Evolutionary conservation across 2,888 invertebrate species (phyloP).

Genomic region (Pseudococcus jackbeardsleyi): DNA sequence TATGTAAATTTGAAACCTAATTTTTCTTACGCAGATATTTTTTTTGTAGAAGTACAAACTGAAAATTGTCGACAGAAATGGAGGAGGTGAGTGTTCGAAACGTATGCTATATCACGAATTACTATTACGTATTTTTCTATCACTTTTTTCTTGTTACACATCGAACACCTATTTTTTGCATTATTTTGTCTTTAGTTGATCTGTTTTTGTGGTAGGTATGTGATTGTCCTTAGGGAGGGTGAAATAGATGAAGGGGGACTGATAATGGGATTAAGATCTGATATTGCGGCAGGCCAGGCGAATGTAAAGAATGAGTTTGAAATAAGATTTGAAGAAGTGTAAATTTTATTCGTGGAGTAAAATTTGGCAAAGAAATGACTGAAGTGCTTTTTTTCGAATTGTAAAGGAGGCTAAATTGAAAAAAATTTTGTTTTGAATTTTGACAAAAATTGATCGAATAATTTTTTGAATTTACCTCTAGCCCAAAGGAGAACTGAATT

Average conservation of each 20-base stretch:
- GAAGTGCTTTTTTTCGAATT: too few species aligned
- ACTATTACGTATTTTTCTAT: not conserved
- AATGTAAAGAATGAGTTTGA: too few species aligned
- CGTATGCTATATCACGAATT: conserved; percentile 11
- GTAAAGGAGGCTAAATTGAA: too few species aligned
- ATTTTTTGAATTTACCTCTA: too few species aligned
- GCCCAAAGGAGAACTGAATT: too few species aligned
- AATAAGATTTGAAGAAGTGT: too few species aligned
- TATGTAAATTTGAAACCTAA: not conserved
- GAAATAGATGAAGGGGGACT: not conserved
- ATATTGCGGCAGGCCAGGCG: not conserved
- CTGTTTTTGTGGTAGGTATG: not conserved
- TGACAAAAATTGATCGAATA: too few species aligned
- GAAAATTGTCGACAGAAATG: not conserved
- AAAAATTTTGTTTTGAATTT: too few species aligned
- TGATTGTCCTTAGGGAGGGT: not conserved
- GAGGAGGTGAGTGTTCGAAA: not conserved
- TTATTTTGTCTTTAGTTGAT: conserved; percentile 7
- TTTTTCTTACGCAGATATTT: not conserved
- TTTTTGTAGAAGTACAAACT: not conserved
- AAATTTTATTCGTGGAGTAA: too few species aligned
- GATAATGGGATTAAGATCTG: not conserved
- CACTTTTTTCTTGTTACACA: conserved; percentile 29
- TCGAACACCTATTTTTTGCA: conserved; percentile 17
- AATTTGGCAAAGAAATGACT: too few species aligned